Conservation (phyloP, 2,888 invertebrate genomes). For the Silvanus unidentatus region DNA sequence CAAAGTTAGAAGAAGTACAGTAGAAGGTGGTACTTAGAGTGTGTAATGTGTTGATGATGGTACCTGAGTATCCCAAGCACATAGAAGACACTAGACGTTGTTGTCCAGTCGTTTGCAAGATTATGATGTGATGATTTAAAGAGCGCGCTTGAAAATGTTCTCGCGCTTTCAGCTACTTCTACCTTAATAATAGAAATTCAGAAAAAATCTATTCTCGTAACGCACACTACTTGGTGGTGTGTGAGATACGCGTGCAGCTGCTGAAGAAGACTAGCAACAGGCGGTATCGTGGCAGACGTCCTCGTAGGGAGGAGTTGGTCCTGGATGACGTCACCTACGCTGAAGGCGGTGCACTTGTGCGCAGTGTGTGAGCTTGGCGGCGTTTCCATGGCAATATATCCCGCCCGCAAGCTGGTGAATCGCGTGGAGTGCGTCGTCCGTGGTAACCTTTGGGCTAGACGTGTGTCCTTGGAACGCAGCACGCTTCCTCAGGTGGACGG, state of each 20-base stretch:
- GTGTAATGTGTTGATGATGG: conserved; percentile 16
- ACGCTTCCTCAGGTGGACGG: conserved; percentile 19
- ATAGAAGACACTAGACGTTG: conserved; percentile 30
- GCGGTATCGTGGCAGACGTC: conserved; percentile 41
- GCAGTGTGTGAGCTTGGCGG: conserved; percentile 38
- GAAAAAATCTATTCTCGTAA: no score
- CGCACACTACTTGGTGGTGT: no score
- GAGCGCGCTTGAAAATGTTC: no score
- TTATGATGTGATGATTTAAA: conserved; percentile 21
- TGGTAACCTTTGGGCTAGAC: conserved; percentile 36
- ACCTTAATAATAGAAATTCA: no score
- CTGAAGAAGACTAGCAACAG: conserved; percentile 47
- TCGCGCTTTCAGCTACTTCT: no score
- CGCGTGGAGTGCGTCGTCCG: conserved; percentile 41
- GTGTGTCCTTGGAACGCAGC: conserved; percentile 29
- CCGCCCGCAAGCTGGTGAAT: conserved; percentile 41
- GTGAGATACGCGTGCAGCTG: conserved; percentile 33
- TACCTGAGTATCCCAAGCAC: conserved; percentile 39
- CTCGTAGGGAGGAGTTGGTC: conserved; percentile 41
- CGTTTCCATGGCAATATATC: conserved; percentile 40
- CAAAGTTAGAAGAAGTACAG: background rate
- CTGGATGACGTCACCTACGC: conserved; percentile 39
- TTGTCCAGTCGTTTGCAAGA: conserved; percentile 21
- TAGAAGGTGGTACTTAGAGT: conserved; percentile 6
- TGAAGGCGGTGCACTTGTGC: conserved; percentile 44